phyloP scores from a whole-genome alignment of 1,140 invertebrate species.

The Hyles vespertilio region DNA sequence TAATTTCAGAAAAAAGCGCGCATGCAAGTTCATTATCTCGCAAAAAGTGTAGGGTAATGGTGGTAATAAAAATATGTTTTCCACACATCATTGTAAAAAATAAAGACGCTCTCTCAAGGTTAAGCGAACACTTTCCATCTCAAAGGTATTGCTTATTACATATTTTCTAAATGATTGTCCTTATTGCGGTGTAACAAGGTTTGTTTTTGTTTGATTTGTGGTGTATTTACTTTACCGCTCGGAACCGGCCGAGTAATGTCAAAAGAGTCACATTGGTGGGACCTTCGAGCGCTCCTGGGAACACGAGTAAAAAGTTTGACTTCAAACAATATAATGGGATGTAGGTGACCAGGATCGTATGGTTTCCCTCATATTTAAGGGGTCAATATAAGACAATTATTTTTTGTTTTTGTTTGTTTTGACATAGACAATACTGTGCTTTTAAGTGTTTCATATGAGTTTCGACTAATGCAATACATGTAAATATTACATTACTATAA shows the following conservation, averaged over 20 bases:
- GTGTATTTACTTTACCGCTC: constrained; percentile 6
- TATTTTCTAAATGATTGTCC: constrained; percentile 3
- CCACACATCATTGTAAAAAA: constrained; percentile 12
- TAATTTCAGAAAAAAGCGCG: no score
- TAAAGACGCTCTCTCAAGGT: constrained; percentile 20
- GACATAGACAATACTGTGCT: no score
- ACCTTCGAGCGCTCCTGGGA: constrained; percentile 41
- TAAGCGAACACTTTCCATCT: constrained; percentile 28
- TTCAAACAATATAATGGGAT: constrained; percentile 18
- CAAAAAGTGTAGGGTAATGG: no score
- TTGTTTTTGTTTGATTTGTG: background rate
- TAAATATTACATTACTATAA: no score
- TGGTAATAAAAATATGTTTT: constrained; percentile 4
- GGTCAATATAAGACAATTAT: no score
- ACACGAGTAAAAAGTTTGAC: constrained; percentile 21
- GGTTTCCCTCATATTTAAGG: no score
- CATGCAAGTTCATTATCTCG: no score
- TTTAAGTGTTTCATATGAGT: no score
- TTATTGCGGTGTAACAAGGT: background rate
- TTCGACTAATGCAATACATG: no score
- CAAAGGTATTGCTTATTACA: constrained; percentile 11
- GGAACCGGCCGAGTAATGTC: constrained; percentile 51
- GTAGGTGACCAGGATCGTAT: constrained; percentile 6
- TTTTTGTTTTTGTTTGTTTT: no score
- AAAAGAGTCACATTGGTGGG: constrained; percentile 59